Evolutionary conservation across 2,888 invertebrate genomes (phyloP).

Genomic region (Eumacrocentrus americanus): DNA sequence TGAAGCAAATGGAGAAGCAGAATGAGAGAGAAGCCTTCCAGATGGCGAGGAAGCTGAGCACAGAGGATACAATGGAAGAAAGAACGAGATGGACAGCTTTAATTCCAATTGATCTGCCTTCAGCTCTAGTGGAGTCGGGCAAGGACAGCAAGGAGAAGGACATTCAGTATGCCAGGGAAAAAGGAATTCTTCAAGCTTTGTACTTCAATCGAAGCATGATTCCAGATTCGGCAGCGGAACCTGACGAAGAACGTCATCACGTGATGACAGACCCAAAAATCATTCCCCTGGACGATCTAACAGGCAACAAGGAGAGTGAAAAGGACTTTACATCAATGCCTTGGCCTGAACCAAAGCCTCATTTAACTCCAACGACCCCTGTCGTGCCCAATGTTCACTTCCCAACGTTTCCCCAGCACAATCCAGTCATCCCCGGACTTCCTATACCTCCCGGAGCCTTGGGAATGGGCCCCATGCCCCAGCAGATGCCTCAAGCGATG

Average conservation of each 20-base stretch:
- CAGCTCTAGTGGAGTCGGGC: conserved; percentile 72
- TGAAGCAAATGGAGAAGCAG: conserved; percentile 88
- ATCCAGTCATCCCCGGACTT: conserved; percentile 42
- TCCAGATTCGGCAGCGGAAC: conserved; percentile 86
- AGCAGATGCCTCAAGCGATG: conserved; percentile 41
- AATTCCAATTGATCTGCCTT: conserved; percentile 72
- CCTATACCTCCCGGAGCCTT: conserved; percentile 33
- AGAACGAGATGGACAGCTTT: conserved; percentile 78
- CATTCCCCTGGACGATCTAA: conserved; percentile 89
- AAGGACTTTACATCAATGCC: conserved; percentile 78
- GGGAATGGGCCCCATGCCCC: conserved; percentile 39
- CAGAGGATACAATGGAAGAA: conserved; percentile 82
- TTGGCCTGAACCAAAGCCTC: conserved; percentile 85
- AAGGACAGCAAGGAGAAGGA: conserved; percentile 85
- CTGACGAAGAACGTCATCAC: conserved; percentile 80
- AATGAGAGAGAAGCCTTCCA: conserved; percentile 85
- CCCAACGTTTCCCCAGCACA: conserved; percentile 56
- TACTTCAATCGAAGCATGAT: conserved; percentile 83
- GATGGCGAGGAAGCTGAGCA: conserved; percentile 75
- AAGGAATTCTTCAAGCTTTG: conserved; percentile 79
- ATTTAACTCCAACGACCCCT: conserved; percentile 61
- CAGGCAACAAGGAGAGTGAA: conserved; percentile 80
- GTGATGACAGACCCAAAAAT: conserved; percentile 77
- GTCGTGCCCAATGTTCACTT: conserved; percentile 44
- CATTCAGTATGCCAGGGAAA: conserved; percentile 86